These are phyloP conservation scores for Aphaenogaster ashmeadi DNA, from an alignment of 1,140 invertebrate species.

Conservation along the genomic window DNA sequence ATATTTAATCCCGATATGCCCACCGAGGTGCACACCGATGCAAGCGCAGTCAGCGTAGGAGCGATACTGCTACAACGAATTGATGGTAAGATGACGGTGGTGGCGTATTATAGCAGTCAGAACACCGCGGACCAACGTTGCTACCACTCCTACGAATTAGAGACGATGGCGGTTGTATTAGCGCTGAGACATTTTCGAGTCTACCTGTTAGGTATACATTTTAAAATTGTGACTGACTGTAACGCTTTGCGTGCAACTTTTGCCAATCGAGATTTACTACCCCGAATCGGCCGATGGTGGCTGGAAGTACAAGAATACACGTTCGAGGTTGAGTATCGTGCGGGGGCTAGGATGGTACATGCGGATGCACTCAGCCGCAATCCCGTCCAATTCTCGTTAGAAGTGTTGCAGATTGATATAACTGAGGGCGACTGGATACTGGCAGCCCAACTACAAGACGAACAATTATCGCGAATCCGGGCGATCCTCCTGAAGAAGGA, in stretches of 20 bases:
- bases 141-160: conserved; percentile 56
- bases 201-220: conserved; percentile 68
- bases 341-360: not conserved
- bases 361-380: conserved; percentile 29
- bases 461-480: conserved; percentile 29
- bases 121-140: not conserved
- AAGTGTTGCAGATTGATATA: not conserved
- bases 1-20: not conserved
- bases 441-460: not conserved
- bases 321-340: conserved; percentile 6
- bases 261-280: conserved; percentile 17
- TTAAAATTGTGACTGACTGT: conserved; percentile 24
- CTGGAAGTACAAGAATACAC: conserved; percentile 32
- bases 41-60: not conserved
- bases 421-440: not conserved
- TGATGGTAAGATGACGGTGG: not conserved
- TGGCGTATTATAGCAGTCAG: conserved; percentile 20
- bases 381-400: not conserved
- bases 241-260: conserved; percentile 2
- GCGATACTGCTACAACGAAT: not conserved
- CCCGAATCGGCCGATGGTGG: conserved; percentile 26
- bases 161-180: conserved; percentile 67
- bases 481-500: not conserved
- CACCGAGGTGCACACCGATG: not conserved
- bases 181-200: conserved; percentile 71